A percentile compares a stretch with the other conserved stretches of the same genome.
phyloP scores from a whole-genome alignment of 2,888 invertebrate genomes.

The Cosmia trapezina region DNA sequence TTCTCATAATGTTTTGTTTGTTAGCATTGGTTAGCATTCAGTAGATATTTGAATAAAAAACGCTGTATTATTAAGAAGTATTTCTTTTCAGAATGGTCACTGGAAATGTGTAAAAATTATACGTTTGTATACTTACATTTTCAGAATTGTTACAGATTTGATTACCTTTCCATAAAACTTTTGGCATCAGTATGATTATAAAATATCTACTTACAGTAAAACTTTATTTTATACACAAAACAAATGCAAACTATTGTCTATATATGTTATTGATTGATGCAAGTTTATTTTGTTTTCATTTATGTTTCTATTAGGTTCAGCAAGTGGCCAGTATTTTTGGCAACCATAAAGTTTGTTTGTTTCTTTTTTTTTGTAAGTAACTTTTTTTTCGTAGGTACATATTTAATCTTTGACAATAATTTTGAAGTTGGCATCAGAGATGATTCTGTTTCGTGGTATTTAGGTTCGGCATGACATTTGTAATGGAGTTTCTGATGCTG shows the following conservation, averaged over 20 bases:
- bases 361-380: not conserved
- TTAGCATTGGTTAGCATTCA: not conserved
- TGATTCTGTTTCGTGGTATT: slow-evolving; percentile 76
- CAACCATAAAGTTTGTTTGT: not conserved
- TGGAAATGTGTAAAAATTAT: not conserved
- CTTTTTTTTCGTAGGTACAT: not conserved
- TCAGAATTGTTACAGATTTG: not conserved
- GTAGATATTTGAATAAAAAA: not conserved
- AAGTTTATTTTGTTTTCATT: not conserved
- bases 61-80: not conserved
- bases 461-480: slow-evolving; percentile 80
- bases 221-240: not conserved
- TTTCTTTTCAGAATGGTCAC: not conserved
- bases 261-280: not conserved
- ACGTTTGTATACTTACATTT: not conserved
- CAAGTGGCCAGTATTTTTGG: slow-evolving; percentile 1
- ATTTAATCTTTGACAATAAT: slow-evolving; percentile 61
- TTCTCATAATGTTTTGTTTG: slow-evolving; percentile 38
- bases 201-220: not conserved
- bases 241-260: not conserved
- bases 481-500: slow-evolving; percentile 71
- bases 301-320: no score
- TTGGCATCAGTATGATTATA: not conserved
- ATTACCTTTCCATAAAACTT: not conserved
- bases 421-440: slow-evolving; percentile 67